A percentile compares a stretch with the other conserved stretches of the same genome.
These are phyloP conservation scores for Pomatostomus ruficeps DNA, from an alignment of 2,113 vertebrate genomes.

Conservation along the genomic window DNA sequence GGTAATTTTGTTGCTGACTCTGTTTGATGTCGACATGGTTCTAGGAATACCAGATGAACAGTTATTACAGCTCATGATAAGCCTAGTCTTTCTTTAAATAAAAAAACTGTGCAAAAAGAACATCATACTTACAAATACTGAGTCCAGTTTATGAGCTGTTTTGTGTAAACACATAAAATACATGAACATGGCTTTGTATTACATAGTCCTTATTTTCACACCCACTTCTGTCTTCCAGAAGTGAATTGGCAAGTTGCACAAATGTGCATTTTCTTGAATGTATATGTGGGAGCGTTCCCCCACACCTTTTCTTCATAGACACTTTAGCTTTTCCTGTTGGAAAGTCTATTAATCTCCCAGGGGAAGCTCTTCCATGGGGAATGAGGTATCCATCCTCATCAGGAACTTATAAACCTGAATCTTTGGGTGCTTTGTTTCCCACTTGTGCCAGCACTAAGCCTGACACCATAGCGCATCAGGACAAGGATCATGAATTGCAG, in stretches of 20 bases:
- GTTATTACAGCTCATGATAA: not conserved
- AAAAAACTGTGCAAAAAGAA: not conserved
- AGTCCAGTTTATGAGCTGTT: not conserved
- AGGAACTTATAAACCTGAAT: not conserved
- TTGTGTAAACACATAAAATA: not conserved
- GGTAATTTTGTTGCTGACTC: not conserved
- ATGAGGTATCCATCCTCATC: not conserved
- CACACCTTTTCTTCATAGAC: accelerated
- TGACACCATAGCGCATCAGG: not conserved
- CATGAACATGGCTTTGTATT: not conserved
- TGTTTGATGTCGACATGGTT: not conserved
- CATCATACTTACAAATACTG: not conserved
- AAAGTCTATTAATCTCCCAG: not conserved
- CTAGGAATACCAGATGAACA: not conserved
- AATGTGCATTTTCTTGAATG: not conserved
- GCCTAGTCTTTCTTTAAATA: not conserved
- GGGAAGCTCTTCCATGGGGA: not conserved
- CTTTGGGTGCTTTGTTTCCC: not conserved
- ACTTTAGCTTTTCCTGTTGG: not conserved
- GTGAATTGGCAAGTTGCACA: not conserved
- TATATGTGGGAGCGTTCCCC: accelerated
- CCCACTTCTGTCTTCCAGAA: not conserved
- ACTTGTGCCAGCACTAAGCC: accelerated
- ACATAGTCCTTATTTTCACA: not conserved
- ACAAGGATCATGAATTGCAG: not conserved